These are phyloP conservation scores for Drosophila leontia DNA, from an alignment of 1,140 invertebrate genomes.

Conservation along the genomic window DNA sequence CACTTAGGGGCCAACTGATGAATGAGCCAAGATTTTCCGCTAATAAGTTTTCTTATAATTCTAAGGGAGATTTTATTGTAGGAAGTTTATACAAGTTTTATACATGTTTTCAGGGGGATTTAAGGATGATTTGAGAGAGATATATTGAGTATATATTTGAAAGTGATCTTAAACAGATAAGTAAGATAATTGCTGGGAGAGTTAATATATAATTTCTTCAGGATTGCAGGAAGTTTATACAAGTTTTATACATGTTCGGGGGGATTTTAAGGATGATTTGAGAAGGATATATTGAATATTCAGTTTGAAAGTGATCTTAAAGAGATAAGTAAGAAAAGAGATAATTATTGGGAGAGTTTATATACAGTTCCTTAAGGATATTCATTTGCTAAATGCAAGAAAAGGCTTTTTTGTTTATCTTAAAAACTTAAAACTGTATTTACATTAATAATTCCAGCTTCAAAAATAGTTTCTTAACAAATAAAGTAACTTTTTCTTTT, in stretches of 20 bases:
- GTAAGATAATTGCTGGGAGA: no score
- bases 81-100: neutral
- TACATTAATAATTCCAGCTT: no score
- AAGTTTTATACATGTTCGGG: neutral
- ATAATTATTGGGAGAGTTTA: neutral
- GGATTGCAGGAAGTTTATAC: no score
- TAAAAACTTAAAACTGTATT: neutral
- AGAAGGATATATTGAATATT: neutral
- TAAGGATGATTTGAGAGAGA: slow-evolving; percentile 3
- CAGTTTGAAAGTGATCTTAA: neutral
- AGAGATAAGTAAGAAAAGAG: neutral
- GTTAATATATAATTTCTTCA: no score
- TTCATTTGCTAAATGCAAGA: no score
- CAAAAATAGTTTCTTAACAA: neutral
- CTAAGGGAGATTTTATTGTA: neutral
- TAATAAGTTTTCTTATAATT: slow-evolving; percentile 17
- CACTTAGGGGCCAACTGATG: slow-evolving; percentile 1
- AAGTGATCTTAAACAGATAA: neutral
- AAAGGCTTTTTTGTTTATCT: no score
- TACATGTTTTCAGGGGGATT: neutral
- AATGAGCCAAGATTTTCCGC: slow-evolving; percentile 20
- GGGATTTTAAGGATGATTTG: slow-evolving; percentile 2
- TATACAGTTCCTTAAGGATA: neutral
- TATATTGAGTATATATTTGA: neutral
- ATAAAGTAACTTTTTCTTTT: neutral